A percentile compares a stretch with the other conserved stretches of the same genome.
Conservation (phyloP, 2,113 vertebrate genomes). For the Chionodraco myersi region DNA sequence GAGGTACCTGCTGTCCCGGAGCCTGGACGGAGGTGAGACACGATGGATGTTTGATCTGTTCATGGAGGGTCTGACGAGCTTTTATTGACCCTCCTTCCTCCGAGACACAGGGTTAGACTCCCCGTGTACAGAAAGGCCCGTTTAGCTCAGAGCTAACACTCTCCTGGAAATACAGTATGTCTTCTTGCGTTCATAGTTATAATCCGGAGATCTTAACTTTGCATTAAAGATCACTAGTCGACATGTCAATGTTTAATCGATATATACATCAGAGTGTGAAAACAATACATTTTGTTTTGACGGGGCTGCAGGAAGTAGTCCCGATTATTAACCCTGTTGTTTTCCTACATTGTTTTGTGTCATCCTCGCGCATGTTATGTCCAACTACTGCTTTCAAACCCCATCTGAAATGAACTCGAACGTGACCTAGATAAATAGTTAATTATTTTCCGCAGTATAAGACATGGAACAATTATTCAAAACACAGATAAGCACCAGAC, state of each 20-base stretch:
- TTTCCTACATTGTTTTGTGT: not conserved
- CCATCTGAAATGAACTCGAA: not conserved
- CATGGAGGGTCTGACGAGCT: not conserved
- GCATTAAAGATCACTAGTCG: not conserved
- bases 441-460: too few relatives aligned
- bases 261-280: not conserved
- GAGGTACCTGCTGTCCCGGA: slow-evolving; percentile 95
- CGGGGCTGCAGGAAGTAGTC: not conserved
- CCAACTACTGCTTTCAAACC: not conserved
- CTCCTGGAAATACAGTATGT: not conserved
- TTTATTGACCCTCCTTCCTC: too few relatives aligned
- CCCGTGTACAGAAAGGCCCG: too few relatives aligned
- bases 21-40: slow-evolving; percentile 93
- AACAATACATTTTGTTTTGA: not conserved
- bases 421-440: too few relatives aligned
- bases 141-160: too few relatives aligned
- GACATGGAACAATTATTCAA: too few relatives aligned
- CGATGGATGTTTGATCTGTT: not conserved
- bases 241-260: not conserved
- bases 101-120: too few relatives aligned
- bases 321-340: not conserved
- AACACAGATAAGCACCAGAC: too few relatives aligned
- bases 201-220: not conserved
- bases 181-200: not conserved
- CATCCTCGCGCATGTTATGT: too few relatives aligned